Evolutionary conservation across 2,797 vertebrate species (phyloP).

Genomic region (Pogoniulus pusillus): DNA sequence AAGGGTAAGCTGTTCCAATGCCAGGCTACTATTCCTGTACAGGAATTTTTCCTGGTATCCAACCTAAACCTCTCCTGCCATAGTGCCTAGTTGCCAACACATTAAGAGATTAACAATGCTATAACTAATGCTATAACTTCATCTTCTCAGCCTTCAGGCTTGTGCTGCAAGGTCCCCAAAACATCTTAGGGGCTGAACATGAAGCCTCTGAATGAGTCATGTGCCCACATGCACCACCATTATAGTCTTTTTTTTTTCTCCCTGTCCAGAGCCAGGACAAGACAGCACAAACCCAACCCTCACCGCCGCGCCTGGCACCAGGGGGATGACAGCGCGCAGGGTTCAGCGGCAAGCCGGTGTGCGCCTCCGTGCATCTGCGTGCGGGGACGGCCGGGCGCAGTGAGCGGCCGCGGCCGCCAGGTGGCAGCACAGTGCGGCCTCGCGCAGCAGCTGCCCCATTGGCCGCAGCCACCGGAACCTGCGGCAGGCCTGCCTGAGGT

Average conservation of each 20-base stretch:
- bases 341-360: neutral
- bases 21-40: too few relatives aligned
- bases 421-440: conserved; percentile 27
- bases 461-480: neutral
- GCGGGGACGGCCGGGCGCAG: neutral
- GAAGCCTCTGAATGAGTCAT: neutral
- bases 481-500: neutral
- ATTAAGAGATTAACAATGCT: conserved; percentile 23
- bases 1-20: too few relatives aligned
- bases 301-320: rapidly evolving
- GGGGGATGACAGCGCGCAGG: too few relatives aligned
- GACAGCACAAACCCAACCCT: neutral
- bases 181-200: rapidly evolving
- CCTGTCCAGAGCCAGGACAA: neutral
- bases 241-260: neutral
- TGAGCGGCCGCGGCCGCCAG: neutral
- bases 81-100: conserved; percentile 8
- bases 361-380: rapidly evolving
- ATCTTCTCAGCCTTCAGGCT: neutral
- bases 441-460: neutral
- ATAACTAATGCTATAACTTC: neutral
- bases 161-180: rapidly evolving
- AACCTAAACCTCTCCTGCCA: neutral
- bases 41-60: too few relatives aligned
- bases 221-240: rapidly evolving